Evolutionary conservation across 2,113 vertebrate species (phyloP), one percentile per base, ranked within the genome.

Genomic region (Calonectris borealis): DNA sequence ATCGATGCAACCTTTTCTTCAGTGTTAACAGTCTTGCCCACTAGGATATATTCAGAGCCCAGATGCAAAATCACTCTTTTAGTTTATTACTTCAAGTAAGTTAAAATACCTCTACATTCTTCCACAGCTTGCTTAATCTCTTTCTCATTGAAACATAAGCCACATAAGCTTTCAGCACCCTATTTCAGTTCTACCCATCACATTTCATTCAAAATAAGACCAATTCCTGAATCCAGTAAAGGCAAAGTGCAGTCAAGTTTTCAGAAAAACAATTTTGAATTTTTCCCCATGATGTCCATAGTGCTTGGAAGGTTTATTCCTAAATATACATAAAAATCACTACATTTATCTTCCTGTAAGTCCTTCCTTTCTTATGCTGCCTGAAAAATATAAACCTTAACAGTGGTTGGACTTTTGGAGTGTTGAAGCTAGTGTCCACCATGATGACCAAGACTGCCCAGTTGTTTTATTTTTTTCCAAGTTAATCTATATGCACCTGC

Each of bases 171-270:
- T 62, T 64, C 8, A 68, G 69, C 34, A 58, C 3, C 1, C 6
- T 14, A 26, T 7, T 32, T 88, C 51, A 82, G 15, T 16, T 66
- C 52, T 49, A 68, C 7, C 7, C 42, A 32, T 34, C 21, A 29
- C 2, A 1, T 16, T 72, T 61, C 48, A 83, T 38, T 46, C 20
- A 46, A 79, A 86, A 2, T 18, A 57, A 81, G 38, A 77, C 3
- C n/a, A 88, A 64, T 21, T 77, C 52, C 48, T 46, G 16, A 79
- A 85, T 38, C 12, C 31, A 65, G 25, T 16, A 15, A 85, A 75
- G 1, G 2, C 8, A 36, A 36, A 38, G 10, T 6, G 4, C 13
- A 51, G 49, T 25, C 1, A 1, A 13, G n/a, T 58, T 49, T 54
- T 58, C 51, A 86, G 48, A 44, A 68, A 83, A 88, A 69, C 4